These are phyloP conservation scores for Glyptemys insculpta DNA, from an alignment of 2,797 vertebrate genomes.

Conservation along the genomic window DNA sequence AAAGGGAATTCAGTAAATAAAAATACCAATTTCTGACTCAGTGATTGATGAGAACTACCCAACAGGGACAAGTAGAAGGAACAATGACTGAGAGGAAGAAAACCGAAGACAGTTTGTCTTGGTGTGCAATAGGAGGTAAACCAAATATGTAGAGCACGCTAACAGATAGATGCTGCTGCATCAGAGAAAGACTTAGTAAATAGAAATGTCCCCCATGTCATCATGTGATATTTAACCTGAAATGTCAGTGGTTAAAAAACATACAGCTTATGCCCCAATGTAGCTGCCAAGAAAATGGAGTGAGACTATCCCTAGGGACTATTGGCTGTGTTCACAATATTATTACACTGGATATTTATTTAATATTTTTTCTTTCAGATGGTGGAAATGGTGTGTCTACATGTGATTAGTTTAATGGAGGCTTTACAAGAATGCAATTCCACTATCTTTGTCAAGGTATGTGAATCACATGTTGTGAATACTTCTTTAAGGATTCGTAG, in stretches of 20 bases:
- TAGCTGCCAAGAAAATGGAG: neutral
- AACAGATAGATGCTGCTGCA: neutral
- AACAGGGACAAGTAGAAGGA: neutral
- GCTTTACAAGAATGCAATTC: constrained; percentile 99
- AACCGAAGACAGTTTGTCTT: constrained; percentile 30
- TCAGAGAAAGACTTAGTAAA: neutral
- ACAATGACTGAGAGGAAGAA: constrained; percentile 24
- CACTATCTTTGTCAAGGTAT: constrained; percentile 98
- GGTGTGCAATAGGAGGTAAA: constrained; percentile 9
- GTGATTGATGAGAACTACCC: constrained; percentile 19
- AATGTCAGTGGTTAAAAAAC: constrained; percentile 17
- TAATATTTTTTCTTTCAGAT: constrained; percentile 84
- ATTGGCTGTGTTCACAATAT: neutral
- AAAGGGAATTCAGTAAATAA: constrained; percentile 35
- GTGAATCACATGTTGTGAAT: constrained; percentile 30
- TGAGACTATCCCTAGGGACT: neutral
- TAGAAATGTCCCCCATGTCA: neutral
- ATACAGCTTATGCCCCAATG: neutral
- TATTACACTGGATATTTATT: neutral
- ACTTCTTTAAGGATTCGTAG: constrained; percentile 23
- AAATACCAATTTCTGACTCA: constrained; percentile 7
- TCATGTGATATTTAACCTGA: constrained; percentile 9
- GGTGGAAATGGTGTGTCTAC: constrained; percentile 99
- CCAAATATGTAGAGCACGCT: constrained; percentile 22
- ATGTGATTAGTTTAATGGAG: constrained; percentile 99